Evolutionary conservation across 2,113 vertebrate species (phyloP), one percentile per base, ranked within the genome.

Genomic region (Tricholaema leucomelas): DNA sequence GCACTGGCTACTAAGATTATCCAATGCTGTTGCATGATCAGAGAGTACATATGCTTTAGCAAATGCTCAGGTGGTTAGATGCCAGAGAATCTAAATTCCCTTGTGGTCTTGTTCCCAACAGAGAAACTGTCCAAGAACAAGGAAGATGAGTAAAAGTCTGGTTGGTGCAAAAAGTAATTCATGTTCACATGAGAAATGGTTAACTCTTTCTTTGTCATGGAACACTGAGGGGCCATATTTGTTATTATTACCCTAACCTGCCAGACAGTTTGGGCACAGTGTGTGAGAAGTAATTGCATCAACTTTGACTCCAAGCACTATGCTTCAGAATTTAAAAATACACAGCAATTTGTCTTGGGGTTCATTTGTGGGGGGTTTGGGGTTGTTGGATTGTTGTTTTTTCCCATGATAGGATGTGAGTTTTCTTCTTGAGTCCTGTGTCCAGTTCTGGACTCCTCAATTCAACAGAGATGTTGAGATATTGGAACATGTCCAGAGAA

Each of bases 101-200:
- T 58, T 36, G 44, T 30, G 50, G 44, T 61, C 15, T 61, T 82
- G 6, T 58, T 59, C 30, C 33, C 46, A 71, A 18, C 16, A 70
- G 30, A 88, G 40, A 73, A 88, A 74, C 10, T 8, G 10, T 74
- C 46, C 61, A 31, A 52, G 42, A 65, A 52, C 14, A 71, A 71
- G 27, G 30, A 84, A 74, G 36, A 38, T 0, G 0, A 58, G 17
- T 52, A 46, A 82, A 87, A 72, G 1, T 5, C 56, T 35, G 6
- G 5, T 5, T 50, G 15, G 12, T 69, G 21, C 76, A 65, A 81
- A 6, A 50, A 52, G 17, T 56, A 71, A 69, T 40, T 72, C 2
- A 6, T 33, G 8, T 58, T 85, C 8, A 1, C 1, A 0, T 52
- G 19, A 85, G 6, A 12, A 3, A 27, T 7, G 2, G 23, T 33